A percentile compares a stretch with the other conserved stretches of the same genome.
Conservation (phyloP, 2,888 invertebrate genomes). For the Blera fallax region DNA sequence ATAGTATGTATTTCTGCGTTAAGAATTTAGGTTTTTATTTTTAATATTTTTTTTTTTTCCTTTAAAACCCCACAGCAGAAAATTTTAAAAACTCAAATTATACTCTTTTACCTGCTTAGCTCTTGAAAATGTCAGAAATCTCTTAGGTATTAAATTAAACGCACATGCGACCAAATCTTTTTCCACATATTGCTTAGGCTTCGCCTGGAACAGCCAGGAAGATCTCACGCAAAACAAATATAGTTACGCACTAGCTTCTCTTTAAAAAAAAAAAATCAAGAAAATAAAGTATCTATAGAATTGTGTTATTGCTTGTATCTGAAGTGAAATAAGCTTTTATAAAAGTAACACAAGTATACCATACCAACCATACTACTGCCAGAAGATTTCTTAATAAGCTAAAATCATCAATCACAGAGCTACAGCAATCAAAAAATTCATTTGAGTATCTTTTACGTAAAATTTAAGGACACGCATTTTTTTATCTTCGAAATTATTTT, state of each 20-base stretch:
- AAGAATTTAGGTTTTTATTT: background rate
- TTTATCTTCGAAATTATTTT: slow-evolving; percentile 9
- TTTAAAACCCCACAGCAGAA: background rate
- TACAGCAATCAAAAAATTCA: slow-evolving; percentile 61
- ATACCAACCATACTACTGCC: slow-evolving; percentile 82
- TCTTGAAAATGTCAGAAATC: slow-evolving; percentile 40
- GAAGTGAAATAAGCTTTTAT: slow-evolving; percentile 60
- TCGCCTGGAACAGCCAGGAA: background rate
- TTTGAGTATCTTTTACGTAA: slow-evolving; percentile 54
- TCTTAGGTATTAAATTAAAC: slow-evolving; percentile 1
- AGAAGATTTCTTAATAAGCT: slow-evolving; percentile 82
- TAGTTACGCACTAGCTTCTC: slow-evolving; percentile 70
- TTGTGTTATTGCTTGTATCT: slow-evolving; percentile 69
- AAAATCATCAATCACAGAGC: slow-evolving; percentile 69
- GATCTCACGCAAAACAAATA: slow-evolving; percentile 65
- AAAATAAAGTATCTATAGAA: slow-evolving; percentile 12
- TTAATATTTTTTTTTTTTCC: background rate
- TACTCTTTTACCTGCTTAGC: slow-evolving; percentile 25
- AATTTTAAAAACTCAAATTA: background rate
- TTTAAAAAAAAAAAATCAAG: background rate
- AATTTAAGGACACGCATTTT: slow-evolving; percentile 60
- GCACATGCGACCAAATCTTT: background rate
- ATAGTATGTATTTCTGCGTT: too few species aligned
- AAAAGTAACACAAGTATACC: slow-evolving; percentile 76
- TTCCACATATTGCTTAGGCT: slow-evolving; percentile 21